Evolutionary conservation across 2,797 vertebrate species (phyloP).

Genomic region (Silurus lanzhouensis): DNA sequence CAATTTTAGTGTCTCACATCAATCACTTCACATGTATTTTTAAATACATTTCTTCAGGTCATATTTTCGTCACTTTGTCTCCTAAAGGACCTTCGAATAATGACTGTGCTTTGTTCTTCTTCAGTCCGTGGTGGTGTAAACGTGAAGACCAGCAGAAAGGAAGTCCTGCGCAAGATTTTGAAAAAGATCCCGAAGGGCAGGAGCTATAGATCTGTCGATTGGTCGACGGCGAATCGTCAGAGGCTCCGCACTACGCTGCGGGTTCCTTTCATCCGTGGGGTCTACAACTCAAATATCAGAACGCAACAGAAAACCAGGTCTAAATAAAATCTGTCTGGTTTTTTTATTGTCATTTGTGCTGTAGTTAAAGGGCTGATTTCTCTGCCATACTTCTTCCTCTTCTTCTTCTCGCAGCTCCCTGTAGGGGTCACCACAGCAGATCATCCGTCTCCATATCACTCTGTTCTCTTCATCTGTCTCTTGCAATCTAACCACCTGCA

Average conservation of each 20-base stretch:
- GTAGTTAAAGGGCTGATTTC: too few species aligned
- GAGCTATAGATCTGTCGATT: not conserved
- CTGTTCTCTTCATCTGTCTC: too few species aligned
- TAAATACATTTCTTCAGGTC: too few species aligned
- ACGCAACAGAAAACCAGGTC: conserved; percentile 70
- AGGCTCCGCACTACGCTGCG: conserved; percentile 65
- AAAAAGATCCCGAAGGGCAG: conserved; percentile 61
- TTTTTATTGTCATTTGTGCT: too few species aligned
- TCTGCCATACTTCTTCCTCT: too few species aligned
- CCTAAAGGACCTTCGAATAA: not conserved
- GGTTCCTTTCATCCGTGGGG: conserved; percentile 73
- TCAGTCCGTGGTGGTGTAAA: conserved; percentile 24
- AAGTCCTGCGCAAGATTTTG: conserved; percentile 68
- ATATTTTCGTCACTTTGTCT: not conserved
- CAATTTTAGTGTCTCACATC: not conserved
- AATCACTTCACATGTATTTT: not conserved
- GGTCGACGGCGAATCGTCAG: not conserved
- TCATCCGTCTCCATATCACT: too few species aligned
- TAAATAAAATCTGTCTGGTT: not conserved
- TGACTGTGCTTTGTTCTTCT: not conserved
- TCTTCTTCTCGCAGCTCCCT: too few species aligned
- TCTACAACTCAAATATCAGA: conserved; percentile 68
- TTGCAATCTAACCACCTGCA: too few species aligned
- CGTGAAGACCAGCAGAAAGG: conserved; percentile 50
- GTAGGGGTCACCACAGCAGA: too few species aligned